Evolutionary conservation across 23 tunicate species (phyloP).

Genomic region (Ascidia mentula): DNA sequence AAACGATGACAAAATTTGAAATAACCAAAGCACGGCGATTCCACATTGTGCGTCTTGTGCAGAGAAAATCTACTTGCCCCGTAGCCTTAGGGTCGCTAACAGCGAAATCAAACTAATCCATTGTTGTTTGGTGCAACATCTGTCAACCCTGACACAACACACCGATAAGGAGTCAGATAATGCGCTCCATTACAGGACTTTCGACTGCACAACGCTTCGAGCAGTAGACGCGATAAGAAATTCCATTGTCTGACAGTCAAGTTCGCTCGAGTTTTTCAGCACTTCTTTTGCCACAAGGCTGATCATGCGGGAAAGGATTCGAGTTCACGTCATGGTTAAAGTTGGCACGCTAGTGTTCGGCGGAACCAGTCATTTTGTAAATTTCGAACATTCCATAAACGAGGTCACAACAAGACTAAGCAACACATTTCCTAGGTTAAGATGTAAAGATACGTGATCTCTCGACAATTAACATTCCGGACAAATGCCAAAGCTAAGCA

Average conservation of each 20-base stretch:
- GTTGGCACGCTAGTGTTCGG: neutral
- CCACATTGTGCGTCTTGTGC: no score
- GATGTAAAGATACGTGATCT: neutral
- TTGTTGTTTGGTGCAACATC: conserved; percentile 3
- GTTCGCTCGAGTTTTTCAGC: neutral
- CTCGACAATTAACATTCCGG: neutral
- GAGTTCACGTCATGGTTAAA: neutral
- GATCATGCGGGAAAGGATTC: neutral
- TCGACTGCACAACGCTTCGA: neutral
- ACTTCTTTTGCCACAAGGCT: neutral
- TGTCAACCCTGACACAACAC: conserved; percentile 9
- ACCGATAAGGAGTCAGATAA: conserved; percentile 1
- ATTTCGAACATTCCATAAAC: neutral
- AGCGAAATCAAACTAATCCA: conserved; percentile 1
- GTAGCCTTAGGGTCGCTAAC: neutral
- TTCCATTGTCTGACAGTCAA: conserved; percentile 8
- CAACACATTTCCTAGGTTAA: neutral
- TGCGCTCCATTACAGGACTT: conserved; percentile 11
- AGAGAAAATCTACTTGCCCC: no score
- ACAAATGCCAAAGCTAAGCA: neutral
- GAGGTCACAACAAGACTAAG: neutral
- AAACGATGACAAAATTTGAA: no score
- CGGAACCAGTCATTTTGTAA: neutral
- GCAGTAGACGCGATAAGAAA: neutral
- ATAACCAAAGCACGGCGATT: no score